Conservation (phyloP, 2,888 invertebrate species). For the Drosophila birchii region DNA sequence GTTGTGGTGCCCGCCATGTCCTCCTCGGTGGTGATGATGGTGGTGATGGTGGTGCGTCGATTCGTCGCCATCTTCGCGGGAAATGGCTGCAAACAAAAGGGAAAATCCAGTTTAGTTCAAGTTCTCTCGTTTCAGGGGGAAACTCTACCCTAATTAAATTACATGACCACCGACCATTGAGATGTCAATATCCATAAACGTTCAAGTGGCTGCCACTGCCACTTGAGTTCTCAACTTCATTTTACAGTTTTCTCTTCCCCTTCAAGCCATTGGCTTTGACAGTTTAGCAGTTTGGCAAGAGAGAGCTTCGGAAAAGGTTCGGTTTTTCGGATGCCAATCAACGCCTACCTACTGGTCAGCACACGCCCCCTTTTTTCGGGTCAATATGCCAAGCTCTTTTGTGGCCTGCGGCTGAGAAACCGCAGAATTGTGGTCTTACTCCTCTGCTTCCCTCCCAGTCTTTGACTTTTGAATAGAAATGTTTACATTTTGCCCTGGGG, state of each 20-base stretch:
- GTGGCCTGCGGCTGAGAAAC: conserved; percentile 46
- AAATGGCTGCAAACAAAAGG: conserved; percentile 90
- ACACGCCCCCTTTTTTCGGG: conserved; percentile 47
- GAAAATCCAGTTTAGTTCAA: conserved; percentile 31
- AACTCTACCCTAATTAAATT: conserved; percentile 29
- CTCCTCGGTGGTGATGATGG: conserved; percentile 87
- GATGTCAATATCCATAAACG: conserved; percentile 42
- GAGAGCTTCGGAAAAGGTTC: conserved; percentile 1
- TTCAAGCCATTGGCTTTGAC: conserved; percentile 26
- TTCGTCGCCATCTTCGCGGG: conserved; percentile 95
- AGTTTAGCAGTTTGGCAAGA: conserved; percentile 5
- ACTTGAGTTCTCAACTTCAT: conserved; percentile 24
- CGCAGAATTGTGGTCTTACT: conserved; percentile 34
- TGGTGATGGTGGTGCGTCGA: conserved; percentile 85
- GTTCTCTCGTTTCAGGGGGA: conserved; percentile 5
- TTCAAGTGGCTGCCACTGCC: conserved; percentile 27
- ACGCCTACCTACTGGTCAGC: conserved; percentile 48
- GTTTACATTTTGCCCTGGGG: conserved; percentile 56
- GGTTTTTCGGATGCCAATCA: conserved; percentile 56
- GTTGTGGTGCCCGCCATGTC: conserved; percentile 85
- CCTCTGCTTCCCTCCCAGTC: neutral
- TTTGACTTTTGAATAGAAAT: conserved; percentile 54
- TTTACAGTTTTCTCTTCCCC: conserved; percentile 26
- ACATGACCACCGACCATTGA: conserved; percentile 20
- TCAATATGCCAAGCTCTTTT: conserved; percentile 54